Conservation (phyloP, 2,888 invertebrate species). For the Sarcophaga caerulescens region DNA sequence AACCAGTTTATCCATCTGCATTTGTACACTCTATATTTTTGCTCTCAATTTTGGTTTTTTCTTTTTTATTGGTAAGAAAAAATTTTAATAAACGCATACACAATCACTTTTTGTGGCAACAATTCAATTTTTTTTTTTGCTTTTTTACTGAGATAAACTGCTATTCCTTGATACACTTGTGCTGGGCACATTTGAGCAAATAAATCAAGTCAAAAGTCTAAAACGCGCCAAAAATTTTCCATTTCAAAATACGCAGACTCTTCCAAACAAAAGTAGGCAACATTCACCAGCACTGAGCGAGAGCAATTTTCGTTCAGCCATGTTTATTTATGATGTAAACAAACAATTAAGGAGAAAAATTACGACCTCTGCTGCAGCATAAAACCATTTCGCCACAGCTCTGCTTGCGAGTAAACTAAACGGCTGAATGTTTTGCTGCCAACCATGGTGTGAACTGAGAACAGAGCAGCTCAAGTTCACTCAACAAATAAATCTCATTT, state of each 20-base stretch:
- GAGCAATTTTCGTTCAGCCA: constrained; percentile 72
- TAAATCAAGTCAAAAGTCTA: constrained; percentile 54
- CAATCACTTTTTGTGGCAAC: not conserved
- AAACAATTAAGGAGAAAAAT: constrained; percentile 79
- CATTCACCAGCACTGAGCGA: constrained; percentile 23
- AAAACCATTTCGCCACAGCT: constrained; percentile 61
- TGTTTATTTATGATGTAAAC: constrained; percentile 80
- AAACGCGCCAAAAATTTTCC: constrained; percentile 72
- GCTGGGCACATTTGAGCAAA: constrained; percentile 7
- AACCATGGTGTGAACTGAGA: not conserved
- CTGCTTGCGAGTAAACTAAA: constrained; percentile 39
- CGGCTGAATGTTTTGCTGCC: constrained; percentile 50
- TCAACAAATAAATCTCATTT: constrained; percentile 67
- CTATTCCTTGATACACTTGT: constrained; percentile 39
- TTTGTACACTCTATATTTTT: constrained; percentile 1
- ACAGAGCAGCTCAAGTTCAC: constrained; percentile 62
- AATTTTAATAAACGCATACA: not conserved
- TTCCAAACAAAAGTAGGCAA: constrained; percentile 32
- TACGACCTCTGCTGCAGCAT: constrained; percentile 74
- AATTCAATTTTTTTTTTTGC: not conserved
- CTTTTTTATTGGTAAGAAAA: not conserved
- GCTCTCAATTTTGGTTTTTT: not conserved
- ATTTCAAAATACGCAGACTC: constrained; percentile 70
- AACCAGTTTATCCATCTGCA: constrained; percentile 37
- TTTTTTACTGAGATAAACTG: constrained; percentile 24